These are phyloP conservation scores for Sinotaia quadrata DNA, from an alignment of 2,888 invertebrate genomes.

Conservation along the genomic window DNA sequence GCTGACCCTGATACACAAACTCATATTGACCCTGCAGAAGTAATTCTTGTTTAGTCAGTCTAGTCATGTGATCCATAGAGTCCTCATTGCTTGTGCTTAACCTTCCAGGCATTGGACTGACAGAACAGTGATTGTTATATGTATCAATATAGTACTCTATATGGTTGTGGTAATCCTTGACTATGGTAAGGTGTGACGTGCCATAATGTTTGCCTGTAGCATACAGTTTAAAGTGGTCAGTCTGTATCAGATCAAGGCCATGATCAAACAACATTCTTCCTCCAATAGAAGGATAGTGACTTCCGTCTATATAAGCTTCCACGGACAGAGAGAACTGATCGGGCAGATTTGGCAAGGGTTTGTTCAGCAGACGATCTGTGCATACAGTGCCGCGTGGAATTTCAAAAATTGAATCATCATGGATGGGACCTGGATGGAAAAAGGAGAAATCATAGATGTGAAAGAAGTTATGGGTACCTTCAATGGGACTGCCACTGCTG, in stretches of 20 bases:
- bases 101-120: neutral
- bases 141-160: slow-evolving; percentile 16
- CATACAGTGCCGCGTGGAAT: slow-evolving; percentile 46
- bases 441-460: slow-evolving; percentile 50
- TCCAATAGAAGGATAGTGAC: neutral
- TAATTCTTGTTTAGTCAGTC: slow-evolving; percentile 5
- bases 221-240: slow-evolving; percentile 26
- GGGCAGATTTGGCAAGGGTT: slow-evolving; percentile 37
- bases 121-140: slow-evolving; percentile 11
- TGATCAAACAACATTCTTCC: slow-evolving; percentile 38
- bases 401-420: slow-evolving; percentile 44
- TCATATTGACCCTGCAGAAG: neutral
- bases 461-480: slow-evolving; percentile 41
- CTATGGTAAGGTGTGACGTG: slow-evolving; percentile 14
- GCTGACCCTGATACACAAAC: slow-evolving; percentile 20
- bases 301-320: slow-evolving; percentile 31
- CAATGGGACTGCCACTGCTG: neutral
- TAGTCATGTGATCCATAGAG: neutral
- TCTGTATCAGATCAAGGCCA: slow-evolving; percentile 29
- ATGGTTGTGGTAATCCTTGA: slow-evolving; percentile 27
- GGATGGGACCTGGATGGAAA: slow-evolving; percentile 42
- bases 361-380: slow-evolving; percentile 30
- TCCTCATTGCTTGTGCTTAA: slow-evolving; percentile 13
- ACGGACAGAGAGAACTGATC: slow-evolving; percentile 41
- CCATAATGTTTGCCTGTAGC: slow-evolving; percentile 18